Evolutionary conservation across 2,797 vertebrate species (phyloP).

Genomic region (Aplochiton taeniatus): DNA sequence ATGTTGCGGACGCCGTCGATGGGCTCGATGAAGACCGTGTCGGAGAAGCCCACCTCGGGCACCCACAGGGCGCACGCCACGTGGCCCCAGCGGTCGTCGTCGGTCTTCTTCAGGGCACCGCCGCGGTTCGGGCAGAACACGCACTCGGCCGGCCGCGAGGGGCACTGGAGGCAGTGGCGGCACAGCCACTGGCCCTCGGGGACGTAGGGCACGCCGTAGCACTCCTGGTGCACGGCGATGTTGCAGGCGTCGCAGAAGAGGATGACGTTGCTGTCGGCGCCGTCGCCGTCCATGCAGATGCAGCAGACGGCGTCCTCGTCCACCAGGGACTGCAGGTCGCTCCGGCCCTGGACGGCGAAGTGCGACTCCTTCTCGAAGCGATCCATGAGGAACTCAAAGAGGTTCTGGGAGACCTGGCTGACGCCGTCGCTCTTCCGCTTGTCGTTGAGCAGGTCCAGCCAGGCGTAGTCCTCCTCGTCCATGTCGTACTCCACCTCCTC

Average conservation of each 20-base stretch:
- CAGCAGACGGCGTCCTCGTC: constrained; percentile 98
- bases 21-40: constrained; percentile 97
- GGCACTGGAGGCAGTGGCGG: constrained; percentile 91
- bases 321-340: constrained; percentile 85
- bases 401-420: constrained; percentile 90
- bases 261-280: constrained; percentile 96
- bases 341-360: constrained; percentile 86
- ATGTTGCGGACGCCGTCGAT: constrained; percentile 96
- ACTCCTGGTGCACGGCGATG: constrained; percentile 97
- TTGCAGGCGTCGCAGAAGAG: constrained; percentile 97
- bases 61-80: constrained; percentile 98
- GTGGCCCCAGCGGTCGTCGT: constrained; percentile 96
- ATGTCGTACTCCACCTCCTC: constrained; percentile 98
- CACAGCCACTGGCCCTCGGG: constrained; percentile 98
- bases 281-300: constrained; percentile 98
- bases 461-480: constrained; percentile 97
- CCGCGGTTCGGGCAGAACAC: constrained; percentile 96
- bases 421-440: constrained; percentile 87
- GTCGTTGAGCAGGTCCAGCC: constrained; percentile 94
- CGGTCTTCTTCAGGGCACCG: constrained; percentile 96
- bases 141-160: constrained; percentile 85
- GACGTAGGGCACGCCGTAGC: constrained; percentile 96
- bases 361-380: constrained; percentile 96
- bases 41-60: constrained; percentile 96
- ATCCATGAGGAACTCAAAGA: constrained; percentile 98